Evolutionary conservation across 2,113 vertebrate species (phyloP), one percentile per base, ranked within the genome.

Genomic region (Delphinus delphis): DNA sequence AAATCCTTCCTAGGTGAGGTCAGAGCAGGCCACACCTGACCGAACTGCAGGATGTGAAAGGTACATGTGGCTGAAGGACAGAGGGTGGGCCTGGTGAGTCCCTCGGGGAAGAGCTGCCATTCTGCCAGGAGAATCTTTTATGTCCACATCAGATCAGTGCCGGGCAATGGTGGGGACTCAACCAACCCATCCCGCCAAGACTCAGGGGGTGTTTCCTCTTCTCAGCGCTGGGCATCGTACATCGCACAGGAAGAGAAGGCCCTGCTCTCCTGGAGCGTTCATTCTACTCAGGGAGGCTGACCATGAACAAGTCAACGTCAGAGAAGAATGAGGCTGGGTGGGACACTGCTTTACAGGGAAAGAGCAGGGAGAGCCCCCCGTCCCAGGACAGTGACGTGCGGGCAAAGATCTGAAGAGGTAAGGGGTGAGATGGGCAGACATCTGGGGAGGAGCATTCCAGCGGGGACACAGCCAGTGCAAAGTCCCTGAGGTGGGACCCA

Each of bases 1-100:
- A 62, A 38, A 11, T 14, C 58, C n/a, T 55, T 36, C 60, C 41
- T 15, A 15, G 25, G 25, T 38, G 23, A 28, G 53, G 23, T 23
- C 25, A 17, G n/a, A 53, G 44, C 44, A 31, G 17, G 60, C 73
- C 82, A 20, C 88, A 9, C 73, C 44, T 1, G 15, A 60, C 44
- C 5, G 8, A 8, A 3, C 60, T 4, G 44, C 17, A 55, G 38
- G 28, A 33, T 3, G 23, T 25, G 38, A 33, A 44, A n/a, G 9
- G 20, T 9, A 1, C 20, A 1, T 0, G 6, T 3, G 5, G 79
- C 60, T 2, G 2, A 18, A 60, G 55, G 80, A 36, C n/a, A 5
- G 21, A 28, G 18, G 31, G 87, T 36, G 71, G 55, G 20, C 15
- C 58, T 47, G 71, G 17, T 26, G 12, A n/a, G 63, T 41, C 31